Conservation (phyloP, 2,113 vertebrate genomes). For the Pagrus major region DNA sequence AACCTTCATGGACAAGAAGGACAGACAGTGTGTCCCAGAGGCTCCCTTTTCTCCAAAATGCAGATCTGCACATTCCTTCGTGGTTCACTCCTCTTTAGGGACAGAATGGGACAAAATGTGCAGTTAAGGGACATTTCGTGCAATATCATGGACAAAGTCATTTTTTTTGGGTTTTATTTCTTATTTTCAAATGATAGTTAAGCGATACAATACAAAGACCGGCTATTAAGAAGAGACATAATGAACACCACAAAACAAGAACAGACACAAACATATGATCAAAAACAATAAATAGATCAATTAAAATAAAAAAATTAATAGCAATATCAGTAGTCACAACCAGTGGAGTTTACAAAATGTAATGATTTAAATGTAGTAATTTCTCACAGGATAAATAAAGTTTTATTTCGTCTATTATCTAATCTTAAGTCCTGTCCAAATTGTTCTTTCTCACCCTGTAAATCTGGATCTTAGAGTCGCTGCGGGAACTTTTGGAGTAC, state of each 20-base stretch:
- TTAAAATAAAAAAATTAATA: too few relatives aligned
- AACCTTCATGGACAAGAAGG: conserved; percentile 5
- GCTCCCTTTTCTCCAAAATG: background rate
- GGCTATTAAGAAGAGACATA: too few relatives aligned
- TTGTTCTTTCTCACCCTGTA: background rate
- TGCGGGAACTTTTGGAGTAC: conserved; percentile 7
- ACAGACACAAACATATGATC: too few relatives aligned
- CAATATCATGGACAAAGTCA: background rate
- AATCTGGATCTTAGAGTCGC: background rate
- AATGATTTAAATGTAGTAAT: too few relatives aligned
- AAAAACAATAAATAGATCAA: too few relatives aligned
- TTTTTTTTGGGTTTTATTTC: too few relatives aligned
- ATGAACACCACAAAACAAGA: too few relatives aligned
- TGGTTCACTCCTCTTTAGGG: background rate
- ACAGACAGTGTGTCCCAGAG: conserved; percentile 12
- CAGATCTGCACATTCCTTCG: conserved; percentile 20
- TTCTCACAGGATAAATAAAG: background rate
- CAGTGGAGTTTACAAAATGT: too few relatives aligned
- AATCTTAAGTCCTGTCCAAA: conserved; percentile 19
- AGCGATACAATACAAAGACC: too few relatives aligned
- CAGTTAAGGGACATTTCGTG: background rate
- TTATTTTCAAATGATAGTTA: too few relatives aligned
- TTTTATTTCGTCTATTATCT: background rate
- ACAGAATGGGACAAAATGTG: background rate
- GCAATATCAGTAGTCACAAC: too few relatives aligned